Percentiles rank a stretch among this genome's conserved stretches.
Conservation (phyloP, 2,888 invertebrate genomes). For the Frankliniella fusca region DNA sequence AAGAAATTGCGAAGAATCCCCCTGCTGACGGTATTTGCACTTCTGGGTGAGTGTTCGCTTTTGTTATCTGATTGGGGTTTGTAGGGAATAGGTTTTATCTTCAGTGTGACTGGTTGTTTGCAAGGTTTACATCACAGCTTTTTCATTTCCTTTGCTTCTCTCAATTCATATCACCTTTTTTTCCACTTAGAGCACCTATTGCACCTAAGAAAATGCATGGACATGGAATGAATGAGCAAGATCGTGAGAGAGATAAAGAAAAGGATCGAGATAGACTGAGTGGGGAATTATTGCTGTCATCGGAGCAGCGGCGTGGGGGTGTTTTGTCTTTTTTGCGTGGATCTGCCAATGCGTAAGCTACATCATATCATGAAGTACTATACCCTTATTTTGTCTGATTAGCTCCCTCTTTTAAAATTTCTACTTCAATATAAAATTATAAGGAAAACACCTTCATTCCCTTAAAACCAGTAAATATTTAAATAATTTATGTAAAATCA, state of each 20-base stretch:
- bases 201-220: conserved; percentile 4
- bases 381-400: no score
- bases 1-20: conserved; percentile 44
- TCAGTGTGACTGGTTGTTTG: no score
- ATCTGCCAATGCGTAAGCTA: conserved; percentile 20
- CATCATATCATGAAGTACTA: not conserved
- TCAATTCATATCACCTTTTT: not conserved
- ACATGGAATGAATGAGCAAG: not conserved
- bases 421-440: not conserved
- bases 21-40: not conserved
- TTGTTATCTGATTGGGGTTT: no score
- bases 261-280: conserved; percentile 10
- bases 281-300: not conserved
- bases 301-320: conserved; percentile 1
- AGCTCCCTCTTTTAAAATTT: not conserved
- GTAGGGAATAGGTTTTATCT: no score
- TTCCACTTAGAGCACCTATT: not conserved
- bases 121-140: no score
- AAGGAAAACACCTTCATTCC: not conserved
- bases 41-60: not conserved
- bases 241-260: not conserved
- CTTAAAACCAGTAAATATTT: not conserved
- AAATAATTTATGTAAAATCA: not conserved
- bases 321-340: conserved; percentile 16
- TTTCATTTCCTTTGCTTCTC: no score